Evolutionary conservation across 2,797 vertebrate species (phyloP), one percentile per base, ranked within the genome.

Genomic region (Synanceia verrucosa): DNA sequence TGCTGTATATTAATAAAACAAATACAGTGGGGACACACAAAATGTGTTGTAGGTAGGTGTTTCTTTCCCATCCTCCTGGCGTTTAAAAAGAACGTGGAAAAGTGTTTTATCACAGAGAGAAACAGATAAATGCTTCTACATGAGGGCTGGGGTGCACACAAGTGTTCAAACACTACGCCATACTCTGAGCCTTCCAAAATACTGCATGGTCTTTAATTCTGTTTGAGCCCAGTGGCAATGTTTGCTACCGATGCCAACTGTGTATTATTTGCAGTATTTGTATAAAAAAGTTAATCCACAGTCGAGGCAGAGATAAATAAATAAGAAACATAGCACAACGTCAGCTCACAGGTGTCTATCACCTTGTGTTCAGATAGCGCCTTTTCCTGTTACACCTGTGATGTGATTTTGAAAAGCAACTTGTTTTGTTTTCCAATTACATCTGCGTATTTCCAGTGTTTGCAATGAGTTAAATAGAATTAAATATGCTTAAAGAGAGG

Each of bases 371-470:
- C 43, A 59, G 67, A 39, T 47, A 84, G 80, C 82, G 77, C 79
- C 77, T 73, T 61, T 65, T 75, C 61, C 48, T 41, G n/a, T 56
- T 19, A 62, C 67, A 65, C 76, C 69, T 31, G 19, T 34, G 9
- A 56, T 47, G 37, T 74, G 70, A 78, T 29, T 73, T 50, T 34
- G 46, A 80, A 77, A 70, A 31, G 29, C 21, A 61, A 78, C 58
- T 67, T 36, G 57, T 80, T 84, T 69, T 68, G 48, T 70, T 70
- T 21, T 71, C 69, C 9, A 2, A 62, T 78, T 60, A 62, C 46
- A 33, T 73, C 44, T 57, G 56, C 76, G 59, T 79, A 80, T 77
- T 89, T 94, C 93, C 93, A 94, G 94, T 94, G 94, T 94, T 93
- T 90, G 81, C 71, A 86, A 65, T 86, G 70, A 90, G 85, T 93